A percentile compares a stretch with the other conserved stretches of the same genome.
These are phyloP conservation scores for Elymnias hypermnestra DNA, from an alignment of 1,140 invertebrate species.

Conservation along the genomic window DNA sequence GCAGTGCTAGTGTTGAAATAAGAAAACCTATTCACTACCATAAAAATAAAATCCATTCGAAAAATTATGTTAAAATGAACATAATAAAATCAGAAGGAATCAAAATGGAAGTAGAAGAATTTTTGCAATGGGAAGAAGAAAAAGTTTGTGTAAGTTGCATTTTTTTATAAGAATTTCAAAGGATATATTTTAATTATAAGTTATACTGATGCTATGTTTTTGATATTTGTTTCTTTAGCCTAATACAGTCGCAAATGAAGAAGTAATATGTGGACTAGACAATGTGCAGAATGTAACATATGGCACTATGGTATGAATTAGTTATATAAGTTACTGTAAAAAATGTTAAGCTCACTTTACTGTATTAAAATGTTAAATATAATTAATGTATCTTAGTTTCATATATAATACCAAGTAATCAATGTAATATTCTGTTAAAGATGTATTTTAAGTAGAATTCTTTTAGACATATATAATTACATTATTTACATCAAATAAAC, in stretches of 20 bases:
- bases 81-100: constrained; percentile 6
- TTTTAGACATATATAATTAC: too few species aligned
- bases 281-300: constrained; percentile 56
- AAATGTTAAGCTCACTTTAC: neutral
- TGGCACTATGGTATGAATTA: constrained; percentile 48
- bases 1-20: too few species aligned
- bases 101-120: constrained; percentile 60
- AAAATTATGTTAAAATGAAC: constrained; percentile 2
- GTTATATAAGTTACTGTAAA: constrained; percentile 2
- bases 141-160: constrained; percentile 35
- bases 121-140: constrained; percentile 69
- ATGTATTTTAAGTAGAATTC: too few species aligned
- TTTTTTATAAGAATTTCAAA: too few species aligned
- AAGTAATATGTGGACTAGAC: constrained; percentile 80
- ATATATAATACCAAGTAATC: too few species aligned
- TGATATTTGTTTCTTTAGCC: constrained; percentile 74
- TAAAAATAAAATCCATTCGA: too few species aligned
- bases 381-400: too few species aligned
- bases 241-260: constrained; percentile 78
- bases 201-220: too few species aligned
- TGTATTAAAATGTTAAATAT: constrained; percentile 10
- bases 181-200: too few species aligned
- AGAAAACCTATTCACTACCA: too few species aligned
- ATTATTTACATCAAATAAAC: too few species aligned
- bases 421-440: too few species aligned